Conservation (phyloP, 64 coral and sea anemone species). For the Dendronephthya gigantea region DNA sequence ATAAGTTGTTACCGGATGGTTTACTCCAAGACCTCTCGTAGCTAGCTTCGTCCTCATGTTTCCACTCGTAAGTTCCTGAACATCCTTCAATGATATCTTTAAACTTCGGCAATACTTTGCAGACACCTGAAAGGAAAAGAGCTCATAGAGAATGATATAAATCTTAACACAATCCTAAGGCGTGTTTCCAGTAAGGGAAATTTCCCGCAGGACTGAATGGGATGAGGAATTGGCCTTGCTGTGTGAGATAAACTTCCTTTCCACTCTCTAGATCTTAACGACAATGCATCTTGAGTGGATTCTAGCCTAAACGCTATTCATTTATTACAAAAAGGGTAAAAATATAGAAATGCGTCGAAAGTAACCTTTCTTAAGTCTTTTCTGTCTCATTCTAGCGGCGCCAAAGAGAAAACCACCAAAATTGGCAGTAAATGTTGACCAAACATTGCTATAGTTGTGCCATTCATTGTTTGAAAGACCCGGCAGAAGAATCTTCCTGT, state of each 20-base stretch:
- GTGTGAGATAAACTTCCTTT: too few relatives aligned
- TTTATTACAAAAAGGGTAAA: not conserved
- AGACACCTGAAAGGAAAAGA: constrained; percentile 15
- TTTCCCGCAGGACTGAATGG: too few relatives aligned
- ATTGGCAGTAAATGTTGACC: constrained; percentile 32
- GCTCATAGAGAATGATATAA: not conserved
- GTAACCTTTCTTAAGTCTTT: constrained; percentile 33
- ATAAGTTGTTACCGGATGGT: not conserved
- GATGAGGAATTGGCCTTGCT: too few relatives aligned
- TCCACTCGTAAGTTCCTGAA: constrained; percentile 17
- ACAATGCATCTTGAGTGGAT: too few relatives aligned
- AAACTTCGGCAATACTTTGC: constrained; percentile 14
- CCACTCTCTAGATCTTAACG: too few relatives aligned
- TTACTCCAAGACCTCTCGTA: constrained; percentile 37
- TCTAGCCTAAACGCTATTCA: too few relatives aligned
- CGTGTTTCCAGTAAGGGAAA: too few relatives aligned
- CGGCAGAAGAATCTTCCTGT: constrained; percentile 22
- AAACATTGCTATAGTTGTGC: constrained; percentile 37
- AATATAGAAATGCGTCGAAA: not conserved
- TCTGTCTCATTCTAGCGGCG: constrained; percentile 30
- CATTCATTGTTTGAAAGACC: constrained; percentile 40
- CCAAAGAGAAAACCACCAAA: constrained; percentile 41
- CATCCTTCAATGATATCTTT: constrained; percentile 32
- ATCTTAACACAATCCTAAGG: too few relatives aligned
- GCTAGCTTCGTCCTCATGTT: constrained; percentile 33